These are phyloP conservation scores for Acromyrmex heyeri DNA, from an alignment of 1,140 invertebrate genomes.

Conservation along the genomic window DNA sequence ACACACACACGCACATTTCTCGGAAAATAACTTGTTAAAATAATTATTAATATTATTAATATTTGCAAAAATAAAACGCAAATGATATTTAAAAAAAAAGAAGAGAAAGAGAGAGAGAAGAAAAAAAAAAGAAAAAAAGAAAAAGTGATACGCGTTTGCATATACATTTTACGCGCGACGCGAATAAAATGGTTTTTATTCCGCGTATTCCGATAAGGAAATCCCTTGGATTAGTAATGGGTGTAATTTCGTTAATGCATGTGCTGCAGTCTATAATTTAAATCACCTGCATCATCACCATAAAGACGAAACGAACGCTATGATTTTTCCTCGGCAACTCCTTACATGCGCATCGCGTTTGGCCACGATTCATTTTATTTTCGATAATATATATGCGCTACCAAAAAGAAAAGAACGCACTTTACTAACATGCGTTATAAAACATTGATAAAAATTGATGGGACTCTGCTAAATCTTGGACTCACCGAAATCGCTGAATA, in stretches of 20 bases:
- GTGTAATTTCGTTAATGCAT: conserved; percentile 31
- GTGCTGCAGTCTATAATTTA: conserved; percentile 27
- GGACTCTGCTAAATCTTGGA: conserved; percentile 26
- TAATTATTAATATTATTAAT: no score
- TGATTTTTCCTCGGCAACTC: conserved; percentile 24
- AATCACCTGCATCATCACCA: conserved; percentile 36
- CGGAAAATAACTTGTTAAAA: no score
- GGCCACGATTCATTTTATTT: conserved; percentile 73
- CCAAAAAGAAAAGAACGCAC: conserved; percentile 34
- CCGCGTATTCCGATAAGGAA: not conserved
- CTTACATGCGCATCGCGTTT: conserved; percentile 32
- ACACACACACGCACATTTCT: no score
- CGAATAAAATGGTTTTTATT: not conserved
- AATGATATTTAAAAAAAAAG: no score
- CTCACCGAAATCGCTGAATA: conserved; percentile 65
- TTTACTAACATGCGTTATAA: conserved; percentile 27
- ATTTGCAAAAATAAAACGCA: no score
- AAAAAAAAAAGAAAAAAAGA: no score
- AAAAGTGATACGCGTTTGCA: not conserved
- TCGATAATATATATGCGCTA: conserved; percentile 63
- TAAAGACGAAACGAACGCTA: conserved; percentile 2
- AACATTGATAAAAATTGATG: conserved; percentile 66
- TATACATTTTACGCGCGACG: not conserved
- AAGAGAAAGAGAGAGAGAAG: no score
- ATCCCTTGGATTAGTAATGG: not conserved